Evolutionary conservation across 2,888 invertebrate species (phyloP).

Genomic region (Yponomeuta plumbellus): DNA sequence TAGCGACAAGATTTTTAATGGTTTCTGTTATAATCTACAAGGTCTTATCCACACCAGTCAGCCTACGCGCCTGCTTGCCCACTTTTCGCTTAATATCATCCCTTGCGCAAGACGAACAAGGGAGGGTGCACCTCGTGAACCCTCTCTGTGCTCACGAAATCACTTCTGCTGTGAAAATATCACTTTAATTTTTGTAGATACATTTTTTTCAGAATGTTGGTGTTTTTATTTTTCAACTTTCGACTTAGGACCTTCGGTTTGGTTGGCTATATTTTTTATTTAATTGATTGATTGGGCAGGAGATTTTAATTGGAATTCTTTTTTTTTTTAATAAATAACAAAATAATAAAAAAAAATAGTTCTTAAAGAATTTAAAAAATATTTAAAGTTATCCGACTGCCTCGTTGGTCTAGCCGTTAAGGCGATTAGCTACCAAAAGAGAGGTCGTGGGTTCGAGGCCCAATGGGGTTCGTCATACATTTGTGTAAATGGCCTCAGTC

Average conservation of each 20-base stretch:
- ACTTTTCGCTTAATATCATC: constrained; percentile 61
- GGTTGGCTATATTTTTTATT: too few relatives aligned
- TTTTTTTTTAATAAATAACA: too few relatives aligned
- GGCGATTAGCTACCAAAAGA: too few relatives aligned
- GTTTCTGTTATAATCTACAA: not conserved
- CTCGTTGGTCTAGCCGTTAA: too few relatives aligned
- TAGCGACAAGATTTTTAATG: not conserved
- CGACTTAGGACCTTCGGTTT: not conserved
- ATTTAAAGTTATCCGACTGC: too few relatives aligned
- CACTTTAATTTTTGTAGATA: constrained; percentile 39
- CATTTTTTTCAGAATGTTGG: not conserved
- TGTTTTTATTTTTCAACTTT: not conserved
- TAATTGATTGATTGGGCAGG: too few relatives aligned
- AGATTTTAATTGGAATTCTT: too few relatives aligned
- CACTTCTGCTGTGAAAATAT: constrained; percentile 59
- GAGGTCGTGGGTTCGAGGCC: too few relatives aligned
- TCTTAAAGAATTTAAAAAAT: too few relatives aligned
- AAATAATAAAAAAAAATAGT: too few relatives aligned
- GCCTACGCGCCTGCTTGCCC: constrained; percentile 38
- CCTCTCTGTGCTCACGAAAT: constrained; percentile 57
- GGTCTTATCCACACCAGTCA: constrained; percentile 30
- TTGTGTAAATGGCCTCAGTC: too few relatives aligned
- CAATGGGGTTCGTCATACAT: too few relatives aligned
- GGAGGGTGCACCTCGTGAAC: constrained; percentile 51
- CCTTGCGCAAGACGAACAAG: constrained; percentile 48